Evolutionary conservation across 2,113 vertebrate species (phyloP), one percentile per base, ranked within the genome.

Genomic region (Daphoenositta chrysoptera): DNA sequence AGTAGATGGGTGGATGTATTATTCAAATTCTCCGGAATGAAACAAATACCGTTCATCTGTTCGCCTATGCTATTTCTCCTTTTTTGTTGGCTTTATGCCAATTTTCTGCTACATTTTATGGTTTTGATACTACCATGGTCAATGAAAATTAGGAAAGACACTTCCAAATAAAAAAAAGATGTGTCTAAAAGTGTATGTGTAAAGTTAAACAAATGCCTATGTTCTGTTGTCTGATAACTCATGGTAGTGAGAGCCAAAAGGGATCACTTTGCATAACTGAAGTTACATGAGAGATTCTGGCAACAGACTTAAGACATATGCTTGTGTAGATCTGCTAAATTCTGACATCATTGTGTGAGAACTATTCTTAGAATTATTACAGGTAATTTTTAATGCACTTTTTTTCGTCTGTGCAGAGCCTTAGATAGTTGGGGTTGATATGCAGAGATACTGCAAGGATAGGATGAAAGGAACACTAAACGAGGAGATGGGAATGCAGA

Each of bases 61-160:
- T 97, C 70, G 96, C 48, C 90, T 94, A 64, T 71, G 79, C 54
- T 93, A 96, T 90, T 97, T 91, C 78, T 94, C 65, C 85, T 90
- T 97, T 97, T 96, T 96, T 54, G 58, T 86, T 96, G 86, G 86
- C 94, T 96, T 97, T 97, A 96, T 90, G 92, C 80, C 89, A 96
- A 51, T 97, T 97, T 97, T 97, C 88, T 97, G 90, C 66, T 94
- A 87, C 65, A 89, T 94, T 97, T 97, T 95, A 96, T 93, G 75
- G 24, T 96, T 97, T 95, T 84, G 82, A 96, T 93, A 92, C 56
- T 93, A 91, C 89, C n/a, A 91, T 42, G 64, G 94, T 77, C 35
- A 58, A 96, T 64, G 85, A 97, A 96, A 97, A 97, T 93, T 90
- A 96, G 96, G 88, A 94, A 89, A 94, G 91, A 96, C 84, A 93